These are phyloP conservation scores for Cryptotermes secundus DNA, from an alignment of 1,140 invertebrate genomes.

Conservation along the genomic window DNA sequence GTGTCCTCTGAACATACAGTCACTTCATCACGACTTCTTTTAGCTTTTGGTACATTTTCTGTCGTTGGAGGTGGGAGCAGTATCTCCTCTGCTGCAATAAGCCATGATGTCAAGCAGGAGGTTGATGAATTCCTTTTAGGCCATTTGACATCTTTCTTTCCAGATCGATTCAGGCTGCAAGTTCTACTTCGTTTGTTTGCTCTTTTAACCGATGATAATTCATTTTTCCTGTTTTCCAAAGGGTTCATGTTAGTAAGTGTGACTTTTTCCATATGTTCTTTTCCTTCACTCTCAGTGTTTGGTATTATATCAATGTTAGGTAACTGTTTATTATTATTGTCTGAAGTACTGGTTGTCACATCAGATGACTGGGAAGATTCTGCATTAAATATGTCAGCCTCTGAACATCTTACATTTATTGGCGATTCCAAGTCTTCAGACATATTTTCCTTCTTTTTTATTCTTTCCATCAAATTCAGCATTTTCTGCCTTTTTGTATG, in stretches of 20 bases:
- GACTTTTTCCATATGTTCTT: background rate
- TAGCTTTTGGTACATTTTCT: background rate
- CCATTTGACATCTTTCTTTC: background rate
- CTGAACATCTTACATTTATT: background rate
- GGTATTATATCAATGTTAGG: background rate
- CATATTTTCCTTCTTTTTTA: background rate
- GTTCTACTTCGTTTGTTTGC: background rate
- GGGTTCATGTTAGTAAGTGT: background rate
- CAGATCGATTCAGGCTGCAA: background rate
- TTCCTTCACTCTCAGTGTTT: background rate
- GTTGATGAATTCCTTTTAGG: conserved; percentile 3
- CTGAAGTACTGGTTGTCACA: background rate
- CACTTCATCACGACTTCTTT: background rate
- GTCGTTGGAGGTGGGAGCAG: background rate
- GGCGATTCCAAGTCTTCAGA: background rate
- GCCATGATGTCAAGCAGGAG: background rate
- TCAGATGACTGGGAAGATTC: background rate
- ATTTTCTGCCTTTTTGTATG: background rate
- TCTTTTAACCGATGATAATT: background rate
- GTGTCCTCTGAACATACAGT: background rate
- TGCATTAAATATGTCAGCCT: background rate
- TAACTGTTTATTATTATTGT: background rate
- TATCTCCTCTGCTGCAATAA: background rate
- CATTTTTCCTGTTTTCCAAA: background rate
- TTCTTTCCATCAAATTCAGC: conserved; percentile 6